phyloP scores from a whole-genome alignment of 1,140 invertebrate species.

The Calephelis virginiensis region DNA sequence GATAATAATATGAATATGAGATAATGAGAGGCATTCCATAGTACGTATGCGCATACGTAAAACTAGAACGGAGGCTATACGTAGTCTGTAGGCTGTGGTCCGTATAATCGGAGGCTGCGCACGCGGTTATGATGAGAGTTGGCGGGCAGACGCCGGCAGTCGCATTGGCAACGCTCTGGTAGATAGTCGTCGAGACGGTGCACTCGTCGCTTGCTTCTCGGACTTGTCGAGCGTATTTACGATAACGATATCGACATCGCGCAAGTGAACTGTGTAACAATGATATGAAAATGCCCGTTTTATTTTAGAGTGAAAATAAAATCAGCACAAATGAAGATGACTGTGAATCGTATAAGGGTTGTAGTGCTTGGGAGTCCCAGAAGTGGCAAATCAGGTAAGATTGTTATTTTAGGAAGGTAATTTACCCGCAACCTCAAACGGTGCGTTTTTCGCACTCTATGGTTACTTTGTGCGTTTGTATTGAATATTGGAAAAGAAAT shows the following conservation, averaged over 20 bases:
- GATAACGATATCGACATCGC: slow-evolving; percentile 39
- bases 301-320: slow-evolving; percentile 43
- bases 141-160: slow-evolving; percentile 51
- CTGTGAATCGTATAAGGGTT: slow-evolving; percentile 84
- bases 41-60: slow-evolving; percentile 41
- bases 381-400: slow-evolving; percentile 85
- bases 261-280: slow-evolving; percentile 25
- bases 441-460: too few relatives aligned
- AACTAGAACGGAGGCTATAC: slow-evolving; percentile 49
- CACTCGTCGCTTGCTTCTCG: slow-evolving; percentile 32
- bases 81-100: background rate
- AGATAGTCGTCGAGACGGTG: slow-evolving; percentile 39
- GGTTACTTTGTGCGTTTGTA: too few relatives aligned
- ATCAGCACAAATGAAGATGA: slow-evolving; percentile 75
- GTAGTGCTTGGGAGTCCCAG: slow-evolving; percentile 84
- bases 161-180: slow-evolving; percentile 59
- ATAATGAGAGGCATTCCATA: slow-evolving; percentile 49
- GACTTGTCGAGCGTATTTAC: slow-evolving; percentile 62
- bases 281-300: slow-evolving; percentile 39
- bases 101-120: slow-evolving; percentile 55
- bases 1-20: slow-evolving; percentile 30
- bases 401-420: too few relatives aligned
- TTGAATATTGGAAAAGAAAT: too few relatives aligned
- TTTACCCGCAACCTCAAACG: too few relatives aligned
- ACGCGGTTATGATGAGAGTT: slow-evolving; percentile 48